Evolutionary conservation across 2,888 invertebrate genomes (phyloP), one percentile per base, ranked within the genome.

Genomic region (Metacarcinus magister): DNA sequence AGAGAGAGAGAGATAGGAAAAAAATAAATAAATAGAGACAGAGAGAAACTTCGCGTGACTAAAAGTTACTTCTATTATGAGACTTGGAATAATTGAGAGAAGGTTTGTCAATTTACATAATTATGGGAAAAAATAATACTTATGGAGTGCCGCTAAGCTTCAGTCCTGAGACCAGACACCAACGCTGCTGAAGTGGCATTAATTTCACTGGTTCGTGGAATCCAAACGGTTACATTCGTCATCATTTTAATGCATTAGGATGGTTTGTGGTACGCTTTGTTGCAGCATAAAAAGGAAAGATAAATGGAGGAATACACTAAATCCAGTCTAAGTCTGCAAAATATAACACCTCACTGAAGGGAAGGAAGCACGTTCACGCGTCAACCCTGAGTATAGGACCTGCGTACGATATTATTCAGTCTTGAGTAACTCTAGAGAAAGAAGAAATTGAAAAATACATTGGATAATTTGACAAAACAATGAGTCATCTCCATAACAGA

Each of bases 61-160:
- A 23, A n/a, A 5, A 23, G 67, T 23, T 67, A 67, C 67, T 5
- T 67, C 67, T 23, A 67, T 67, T 67, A 23, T 67, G 67, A n/a
- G 23, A 67, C 67, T 67, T n/a, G 67, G n/a, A 67, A 67, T 67
- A 67, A 67, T 1, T 67, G 67, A 67, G 67, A 23, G 67, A 67
- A 67, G 67, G 67, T 67, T 67, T 67, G 67, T 23, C n/a, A 67
- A 67, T 67, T 67, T 67, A 67, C 67, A 67, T 67, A 67, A 67
- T 16, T 19, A 67, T 67, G 67, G 67, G 67, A 67, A 67, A 67
- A 67, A 67, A 67, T 67, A 67, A 67, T 23, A 67, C 19, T 23
- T 67, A 67, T 23, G 16, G n/a, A 54, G 54, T 0, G 13, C 13
- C 67, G 23, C 67, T 23, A 67, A 67, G 19, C n/a, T n/a, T 4